phyloP scores from a whole-genome alignment of 2,797 vertebrate species.

The Salmo trutta region DNA sequence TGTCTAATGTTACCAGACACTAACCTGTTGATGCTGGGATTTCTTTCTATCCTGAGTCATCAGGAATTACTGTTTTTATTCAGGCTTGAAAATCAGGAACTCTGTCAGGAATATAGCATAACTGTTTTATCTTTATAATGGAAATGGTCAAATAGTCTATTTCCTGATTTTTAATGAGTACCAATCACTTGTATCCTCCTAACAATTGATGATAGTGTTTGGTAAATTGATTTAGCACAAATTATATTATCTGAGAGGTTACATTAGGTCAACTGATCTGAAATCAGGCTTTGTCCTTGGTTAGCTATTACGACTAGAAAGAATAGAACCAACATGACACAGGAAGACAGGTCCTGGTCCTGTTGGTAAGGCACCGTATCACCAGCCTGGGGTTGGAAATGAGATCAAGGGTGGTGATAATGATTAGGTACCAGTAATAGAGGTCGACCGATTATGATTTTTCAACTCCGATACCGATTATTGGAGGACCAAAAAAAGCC shows the following conservation, averaged over 20 bases:
- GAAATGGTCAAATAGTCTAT: neutral
- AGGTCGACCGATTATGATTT: no score
- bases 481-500: no score
- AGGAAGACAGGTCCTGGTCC: neutral
- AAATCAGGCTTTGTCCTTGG: neutral
- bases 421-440: slow-evolving; percentile 48
- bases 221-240: neutral
- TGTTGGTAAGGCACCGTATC: slow-evolving; percentile 12
- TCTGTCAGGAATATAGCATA: neutral
- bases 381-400: slow-evolving; percentile 19
- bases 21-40: neutral
- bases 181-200: neutral
- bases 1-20: neutral
- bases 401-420: slow-evolving; percentile 45
- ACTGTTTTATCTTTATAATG: neutral
- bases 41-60: neutral
- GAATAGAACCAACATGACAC: neutral
- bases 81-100: neutral
- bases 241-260: neutral
- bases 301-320: neutral
- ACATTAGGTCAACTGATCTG: neutral
- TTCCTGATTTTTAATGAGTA: neutral
- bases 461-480: no score
- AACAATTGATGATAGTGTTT: neutral
- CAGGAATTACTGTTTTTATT: neutral